Percentiles rank a stretch among this genome's conserved stretches.
These are phyloP conservation scores for Pseudochirops corinnae DNA, from an alignment of 2,797 vertebrate genomes.

Conservation along the genomic window DNA sequence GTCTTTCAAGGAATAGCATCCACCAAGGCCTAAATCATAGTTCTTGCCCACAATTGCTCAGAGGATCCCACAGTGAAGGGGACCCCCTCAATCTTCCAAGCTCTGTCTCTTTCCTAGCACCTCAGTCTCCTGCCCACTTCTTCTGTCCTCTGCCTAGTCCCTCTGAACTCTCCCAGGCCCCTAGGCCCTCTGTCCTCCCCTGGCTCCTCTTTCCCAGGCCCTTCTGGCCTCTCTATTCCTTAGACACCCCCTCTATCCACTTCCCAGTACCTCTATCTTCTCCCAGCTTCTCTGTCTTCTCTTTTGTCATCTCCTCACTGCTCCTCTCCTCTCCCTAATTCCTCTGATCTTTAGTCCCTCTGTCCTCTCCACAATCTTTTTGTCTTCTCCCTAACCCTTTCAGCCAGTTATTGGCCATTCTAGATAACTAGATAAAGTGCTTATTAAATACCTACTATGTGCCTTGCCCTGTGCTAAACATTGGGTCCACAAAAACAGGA, in stretches of 20 bases:
- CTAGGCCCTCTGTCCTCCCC: neutral
- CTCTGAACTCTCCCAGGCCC: neutral
- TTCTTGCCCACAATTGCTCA: neutral
- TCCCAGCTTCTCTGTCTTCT: neutral
- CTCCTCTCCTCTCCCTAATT: neutral
- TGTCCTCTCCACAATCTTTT: neutral
- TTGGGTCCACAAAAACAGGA: neutral
- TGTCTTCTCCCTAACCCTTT: neutral
- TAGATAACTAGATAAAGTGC: neutral
- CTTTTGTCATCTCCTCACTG: neutral
- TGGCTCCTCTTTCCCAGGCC: neutral
- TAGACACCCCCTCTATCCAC: neutral
- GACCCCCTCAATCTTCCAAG: neutral
- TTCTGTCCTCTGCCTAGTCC: neutral
- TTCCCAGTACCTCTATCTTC: neutral
- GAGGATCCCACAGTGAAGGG: neutral
- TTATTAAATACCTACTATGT: neutral
- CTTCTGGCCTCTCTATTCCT: neutral
- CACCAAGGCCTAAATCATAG: neutral
- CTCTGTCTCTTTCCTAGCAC: neutral
- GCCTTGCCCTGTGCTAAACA: neutral
- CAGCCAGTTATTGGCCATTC: neutral
- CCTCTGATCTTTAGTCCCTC: neutral
- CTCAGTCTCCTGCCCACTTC: neutral
- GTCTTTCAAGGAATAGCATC: neutral